phyloP scores from a whole-genome alignment of 2,113 vertebrate species.

The Eleginops maclovinus region DNA sequence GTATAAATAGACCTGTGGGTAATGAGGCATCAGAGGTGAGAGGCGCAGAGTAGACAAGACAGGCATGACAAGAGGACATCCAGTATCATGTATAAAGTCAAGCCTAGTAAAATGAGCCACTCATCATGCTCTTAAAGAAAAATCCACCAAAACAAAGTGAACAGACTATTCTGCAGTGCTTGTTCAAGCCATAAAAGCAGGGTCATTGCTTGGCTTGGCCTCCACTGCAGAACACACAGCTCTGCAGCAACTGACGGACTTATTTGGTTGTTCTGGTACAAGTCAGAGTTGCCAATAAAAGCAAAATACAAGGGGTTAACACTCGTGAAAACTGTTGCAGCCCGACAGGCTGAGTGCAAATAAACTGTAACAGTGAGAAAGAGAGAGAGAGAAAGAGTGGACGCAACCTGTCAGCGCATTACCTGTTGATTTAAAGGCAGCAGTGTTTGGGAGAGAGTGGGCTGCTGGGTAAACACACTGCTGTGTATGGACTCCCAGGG shows the following conservation, averaged over 20 bases:
- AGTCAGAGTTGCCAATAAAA: conserved; percentile 53
- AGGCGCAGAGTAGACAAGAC: conserved; percentile 50
- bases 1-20: conserved; percentile 85
- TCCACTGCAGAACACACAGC: conserved; percentile 16
- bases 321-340: neutral
- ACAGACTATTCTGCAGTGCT: conserved; percentile 10
- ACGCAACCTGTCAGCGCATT: conserved; percentile 33
- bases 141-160: conserved; percentile 16
- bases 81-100: conserved; percentile 19
- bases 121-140: conserved; percentile 5
- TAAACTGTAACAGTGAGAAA: conserved; percentile 16
- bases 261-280: conserved; percentile 58
- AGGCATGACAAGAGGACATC: conserved; percentile 29
- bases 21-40: conserved; percentile 45
- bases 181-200: conserved; percentile 20
- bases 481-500: conserved; percentile 24
- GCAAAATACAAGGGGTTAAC: conserved; percentile 38
- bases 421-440: conserved; percentile 62
- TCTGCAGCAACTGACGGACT: conserved; percentile 42
- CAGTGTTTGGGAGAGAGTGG: conserved; percentile 41
- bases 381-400: conserved; percentile 5
- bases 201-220: conserved; percentile 62
- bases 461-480: conserved; percentile 56
- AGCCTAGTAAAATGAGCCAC: conserved; percentile 24
- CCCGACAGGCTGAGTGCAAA: conserved; percentile 16